Evolutionary conservation across 2,888 invertebrate species (phyloP), one percentile per base, ranked within the genome.

Genomic region (Macaria liturata): DNA sequence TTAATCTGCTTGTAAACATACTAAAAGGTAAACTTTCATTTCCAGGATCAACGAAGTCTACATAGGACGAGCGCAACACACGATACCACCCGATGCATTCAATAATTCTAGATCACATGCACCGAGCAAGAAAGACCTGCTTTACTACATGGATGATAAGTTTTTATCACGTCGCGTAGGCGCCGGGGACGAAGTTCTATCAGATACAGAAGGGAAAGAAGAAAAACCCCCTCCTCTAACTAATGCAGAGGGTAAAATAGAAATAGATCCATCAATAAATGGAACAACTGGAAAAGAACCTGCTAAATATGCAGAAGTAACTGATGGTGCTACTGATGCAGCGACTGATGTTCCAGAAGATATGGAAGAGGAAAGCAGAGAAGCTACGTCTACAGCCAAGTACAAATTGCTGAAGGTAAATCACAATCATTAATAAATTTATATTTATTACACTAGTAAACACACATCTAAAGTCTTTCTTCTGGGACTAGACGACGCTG

Each of bases 391-490:
- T 3, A 71, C 62, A 54, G 66, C 64, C 8, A 81, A 74, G 31
- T 82, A 78, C 60, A 79, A 76, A 46, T 1, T 83, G 7, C 39
- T 81, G 3, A 74, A 74, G 71, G 81, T 80, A 49, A 69, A 60
- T 9, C 34, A 37, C 34, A 37, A 37, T 37, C 4, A 4, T 37
- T 7, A 37, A 6, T 3, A 6, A n/a, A 37, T 37, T 37, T 37
- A 3, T 2, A 37, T 37, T 37, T 6, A 37, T 20, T 20, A 20
- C 20, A n/a, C n/a, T n/a, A n/a, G n/a, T n/a, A n/a, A n/a, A n/a
- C n/a, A 20, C 20, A 20, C 20, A 20, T 20, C 20, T 20, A 1
- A 2, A 20, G 20, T 20, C 20, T 20, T 20, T 20, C 20, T n/a
- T n/a, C n/a, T n/a, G n/a, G n/a, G n/a, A n/a, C n/a, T n/a, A n/a